These are phyloP conservation scores for Tethya wilhelma DNA, from an alignment of 37 sponge, comb jelly and placozoan species.

Conservation along the genomic window DNA sequence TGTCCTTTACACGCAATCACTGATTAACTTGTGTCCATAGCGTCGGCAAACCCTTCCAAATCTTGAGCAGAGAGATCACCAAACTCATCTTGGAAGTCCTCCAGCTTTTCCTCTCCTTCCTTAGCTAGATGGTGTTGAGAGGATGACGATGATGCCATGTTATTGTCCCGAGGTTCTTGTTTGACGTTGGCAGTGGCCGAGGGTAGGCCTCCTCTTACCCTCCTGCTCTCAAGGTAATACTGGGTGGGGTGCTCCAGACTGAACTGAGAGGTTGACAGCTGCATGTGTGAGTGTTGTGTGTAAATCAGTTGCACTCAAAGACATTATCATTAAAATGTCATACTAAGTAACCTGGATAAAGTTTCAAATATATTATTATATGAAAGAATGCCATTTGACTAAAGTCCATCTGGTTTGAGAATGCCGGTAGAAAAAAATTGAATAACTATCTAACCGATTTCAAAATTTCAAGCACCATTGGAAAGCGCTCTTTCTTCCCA, in stretches of 20 bases:
- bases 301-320: too few species aligned
- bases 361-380: too few species aligned
- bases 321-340: too few species aligned
- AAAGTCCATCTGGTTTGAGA: too few species aligned
- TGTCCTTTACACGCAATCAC: too few species aligned
- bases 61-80: slow-evolving; percentile 40
- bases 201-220: slow-evolving; percentile 30
- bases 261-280: slow-evolving; percentile 43
- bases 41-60: slow-evolving; percentile 18
- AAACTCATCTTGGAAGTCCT: not conserved
- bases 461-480: too few species aligned
- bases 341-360: too few species aligned
- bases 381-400: too few species aligned
- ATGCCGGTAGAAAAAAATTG: too few species aligned
- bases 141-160: not conserved
- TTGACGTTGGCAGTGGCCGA: not conserved
- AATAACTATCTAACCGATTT: too few species aligned
- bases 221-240: slow-evolving; percentile 82
- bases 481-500: too few species aligned
- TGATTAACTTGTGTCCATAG: slow-evolving; percentile 15
- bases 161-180: not conserved
- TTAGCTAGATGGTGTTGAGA: not conserved
- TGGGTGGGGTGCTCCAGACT: slow-evolving; percentile 89
- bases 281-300: not conserved
- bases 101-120: not conserved